A percentile compares a stretch with the other conserved stretches of the same genome.
Evolutionary conservation across 2,797 vertebrate species (phyloP).

Genomic region (Sternarchorhynchus goeldii): DNA sequence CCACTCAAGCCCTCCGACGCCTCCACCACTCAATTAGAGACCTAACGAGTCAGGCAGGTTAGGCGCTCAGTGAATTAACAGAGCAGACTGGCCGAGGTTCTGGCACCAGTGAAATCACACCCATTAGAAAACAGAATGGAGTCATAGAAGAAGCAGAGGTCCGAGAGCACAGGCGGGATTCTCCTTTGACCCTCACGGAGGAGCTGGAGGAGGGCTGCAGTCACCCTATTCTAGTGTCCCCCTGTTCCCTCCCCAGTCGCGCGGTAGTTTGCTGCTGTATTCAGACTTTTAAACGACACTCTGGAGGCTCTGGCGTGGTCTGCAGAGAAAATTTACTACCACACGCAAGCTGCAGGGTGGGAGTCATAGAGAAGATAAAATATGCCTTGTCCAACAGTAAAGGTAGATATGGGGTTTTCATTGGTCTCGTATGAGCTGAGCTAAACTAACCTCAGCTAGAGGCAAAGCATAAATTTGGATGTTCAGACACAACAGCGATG

Average conservation of each 20-base stretch:
- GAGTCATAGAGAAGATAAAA: constrained; percentile 24
- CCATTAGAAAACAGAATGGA: constrained; percentile 47
- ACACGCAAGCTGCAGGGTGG: constrained; percentile 10
- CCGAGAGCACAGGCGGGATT: constrained; percentile 28
- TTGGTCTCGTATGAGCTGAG: constrained; percentile 24
- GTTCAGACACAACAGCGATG: constrained; percentile 4
- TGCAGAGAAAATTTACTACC: constrained; percentile 40
- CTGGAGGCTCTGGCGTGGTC: constrained; percentile 8
- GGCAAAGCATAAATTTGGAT: constrained; percentile 28
- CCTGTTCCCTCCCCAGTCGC: constrained; percentile 18
- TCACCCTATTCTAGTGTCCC: constrained; percentile 7
- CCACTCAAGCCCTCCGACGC: constrained; percentile 34
- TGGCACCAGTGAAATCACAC: constrained; percentile 63
- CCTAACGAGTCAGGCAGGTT: constrained; percentile 72
- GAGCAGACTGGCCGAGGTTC: constrained; percentile 44
- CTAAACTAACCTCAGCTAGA: constrained; percentile 23
- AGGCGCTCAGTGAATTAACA: constrained; percentile 68
- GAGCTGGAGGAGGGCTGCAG: constrained; percentile 14
- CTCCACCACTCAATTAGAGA: constrained; percentile 70
- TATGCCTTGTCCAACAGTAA: constrained; percentile 30
- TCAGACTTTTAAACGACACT: constrained; percentile 40
- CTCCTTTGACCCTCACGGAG: constrained; percentile 45
- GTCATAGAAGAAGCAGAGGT: constrained; percentile 39
- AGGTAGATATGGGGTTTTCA: constrained; percentile 11
- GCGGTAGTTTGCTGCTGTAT: constrained; percentile 35